Percentiles rank a stretch among this genome's conserved stretches.
Evolutionary conservation across 2,113 vertebrate genomes (phyloP).

Genomic region (Paraplagusia blochii): DNA sequence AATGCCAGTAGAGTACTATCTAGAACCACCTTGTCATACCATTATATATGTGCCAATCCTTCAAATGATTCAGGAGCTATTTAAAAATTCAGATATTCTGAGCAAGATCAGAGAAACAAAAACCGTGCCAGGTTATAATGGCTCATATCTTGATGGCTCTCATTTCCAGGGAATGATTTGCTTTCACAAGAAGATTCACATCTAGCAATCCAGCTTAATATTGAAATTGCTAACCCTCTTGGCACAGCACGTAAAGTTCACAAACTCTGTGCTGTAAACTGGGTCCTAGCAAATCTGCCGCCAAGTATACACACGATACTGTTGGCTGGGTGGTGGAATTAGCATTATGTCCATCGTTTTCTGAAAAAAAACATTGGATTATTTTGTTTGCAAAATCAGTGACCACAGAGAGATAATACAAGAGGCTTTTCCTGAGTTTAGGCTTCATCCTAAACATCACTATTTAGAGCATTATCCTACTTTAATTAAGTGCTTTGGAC

Average conservation of each 20-base stretch:
- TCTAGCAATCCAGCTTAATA: slow-evolving; percentile 11
- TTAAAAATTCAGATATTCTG: background rate
- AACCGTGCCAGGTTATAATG: slow-evolving; percentile 6
- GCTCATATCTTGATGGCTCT: slow-evolving; percentile 24
- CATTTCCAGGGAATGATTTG: slow-evolving; percentile 33
- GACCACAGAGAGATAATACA: slow-evolving; percentile 2
- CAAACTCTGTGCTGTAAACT: slow-evolving; percentile 15
- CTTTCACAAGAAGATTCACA: background rate
- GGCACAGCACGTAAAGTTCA: slow-evolving; percentile 18
- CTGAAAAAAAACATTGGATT: background rate
- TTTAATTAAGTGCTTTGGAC: too few relatives aligned
- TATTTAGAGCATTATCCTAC: slow-evolving; percentile 2
- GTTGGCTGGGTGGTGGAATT: background rate
- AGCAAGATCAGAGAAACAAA: slow-evolving; percentile 18
- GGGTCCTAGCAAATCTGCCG: slow-evolving; percentile 4
- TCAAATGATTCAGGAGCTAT: background rate
- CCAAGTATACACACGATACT: slow-evolving; percentile 10
- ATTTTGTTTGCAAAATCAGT: slow-evolving; percentile 5
- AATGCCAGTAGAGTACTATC: too few relatives aligned
- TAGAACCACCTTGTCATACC: too few relatives aligned
- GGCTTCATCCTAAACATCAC: slow-evolving; percentile 14
- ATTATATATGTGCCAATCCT: too few relatives aligned
- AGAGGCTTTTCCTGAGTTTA: background rate
- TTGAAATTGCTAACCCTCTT: slow-evolving; percentile 25
- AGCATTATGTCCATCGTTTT: slow-evolving; percentile 2